Evolutionary conservation across 1,140 invertebrate species (phyloP), one percentile per base, ranked within the genome.

Genomic region (Scaptomyza graminum): DNA sequence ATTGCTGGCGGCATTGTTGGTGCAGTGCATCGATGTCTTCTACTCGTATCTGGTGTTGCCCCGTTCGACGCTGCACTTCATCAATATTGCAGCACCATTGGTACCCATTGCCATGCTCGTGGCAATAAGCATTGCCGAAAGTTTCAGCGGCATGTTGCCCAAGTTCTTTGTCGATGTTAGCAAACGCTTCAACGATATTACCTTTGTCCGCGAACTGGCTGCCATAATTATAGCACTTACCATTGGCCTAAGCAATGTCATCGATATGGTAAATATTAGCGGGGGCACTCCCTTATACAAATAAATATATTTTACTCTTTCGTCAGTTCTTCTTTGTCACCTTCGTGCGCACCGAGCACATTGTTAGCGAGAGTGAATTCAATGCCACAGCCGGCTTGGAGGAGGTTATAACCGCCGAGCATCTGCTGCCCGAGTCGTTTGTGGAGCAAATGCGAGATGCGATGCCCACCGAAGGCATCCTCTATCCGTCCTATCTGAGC

Each of bases 401-500:
- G 66, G 59, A 62, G 44, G 64, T 74, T 16, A 44, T 72, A 28
- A 83, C 67, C 47, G 79, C 75, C 31, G 83, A 87, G 62, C 83
- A 87, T 59, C 61, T 87, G 50, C 79, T 87, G 28, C 82, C 82
- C n/a, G 82, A 74, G 55, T 87, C 82, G 11, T 87, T 87, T 78
- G 82, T 87, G 47, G 71, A 82, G 43, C 83, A 87, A 72, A 87
- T 87, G 83, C 83, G 83, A 15, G 84, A 84, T 44, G 84, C 84
- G 64, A 73, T 89, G 47, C 83, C 83, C 25, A 41, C 62, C 4
- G 79, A 90, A n/a, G 62, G 75, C 50, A 50, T 79, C 80, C 93
- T 94, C 2, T 95, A 95, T 91, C 95, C 96, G 28, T 95, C 95
- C 15, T 96, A 96, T 90, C 95, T 96, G 82, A 94, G 94, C 43